Base-by-base conservation (phyloP, 2,888 invertebrate species). In the Maniola hyperantus region DNA sequence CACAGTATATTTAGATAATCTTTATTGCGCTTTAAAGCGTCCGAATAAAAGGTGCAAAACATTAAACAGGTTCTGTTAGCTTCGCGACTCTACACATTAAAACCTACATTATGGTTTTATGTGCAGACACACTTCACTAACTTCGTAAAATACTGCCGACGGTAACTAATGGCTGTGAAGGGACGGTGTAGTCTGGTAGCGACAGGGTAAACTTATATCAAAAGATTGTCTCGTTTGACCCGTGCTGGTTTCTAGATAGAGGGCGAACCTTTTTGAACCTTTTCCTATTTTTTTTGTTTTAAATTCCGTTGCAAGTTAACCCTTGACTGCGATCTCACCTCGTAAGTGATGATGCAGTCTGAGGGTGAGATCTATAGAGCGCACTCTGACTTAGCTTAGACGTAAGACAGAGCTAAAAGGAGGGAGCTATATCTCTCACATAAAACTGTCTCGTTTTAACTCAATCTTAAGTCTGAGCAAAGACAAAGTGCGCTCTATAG, bases 41-140 rank as follows among this genome's bases (percentile, higher is more conserved):
- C 57, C 42, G 42, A 57, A 57, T 57, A 57, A 57, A 57, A 57
- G 57, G 57, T 57, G 46, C 59, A 48, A 59, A 48, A 59, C 33
- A 48, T 59, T 34, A 59, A 59, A 48, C 48, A 59, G 59, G 46
- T 59, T 34, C 33, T 48, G 26, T 46, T 33, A 33, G 33, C 48
- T 59, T 7, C n/a, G 33, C 59, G 46, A 59, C 46, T 33, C 59
- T 48, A 46, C 55, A 10, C 55, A 57, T 39, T 57, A 57, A 57
- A 59, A 59, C 46, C 48, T 59, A 59, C 59, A 48, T 59, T 59
- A 59, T 59, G 59, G 48, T 59, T 59, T 46, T 59, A 59, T 48
- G 59, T 20, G 46, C 11, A 48, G 46, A 46, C 46, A 34, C 46
- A 48, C 48, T 59, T 33, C 59, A 48, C 59, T 59, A 59, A 59